phyloP scores from a whole-genome alignment of 2,888 invertebrate species.

The Timema cristinae region DNA sequence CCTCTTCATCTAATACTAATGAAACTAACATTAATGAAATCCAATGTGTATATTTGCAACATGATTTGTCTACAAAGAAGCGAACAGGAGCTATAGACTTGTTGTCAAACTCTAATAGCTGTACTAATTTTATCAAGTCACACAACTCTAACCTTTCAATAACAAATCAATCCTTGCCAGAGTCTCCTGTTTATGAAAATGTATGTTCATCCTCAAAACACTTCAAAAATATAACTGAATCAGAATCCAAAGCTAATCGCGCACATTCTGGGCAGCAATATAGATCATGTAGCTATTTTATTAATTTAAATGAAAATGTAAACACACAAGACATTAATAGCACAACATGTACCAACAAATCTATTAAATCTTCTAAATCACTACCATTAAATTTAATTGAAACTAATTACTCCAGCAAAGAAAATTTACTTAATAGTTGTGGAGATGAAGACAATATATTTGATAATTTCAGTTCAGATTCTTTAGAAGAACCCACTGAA shows the following conservation, averaged over 20 bases:
- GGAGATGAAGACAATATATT: constrained; percentile 41
- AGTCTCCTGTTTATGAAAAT: constrained; percentile 78
- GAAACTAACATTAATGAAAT: no score
- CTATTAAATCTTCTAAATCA: constrained; percentile 43
- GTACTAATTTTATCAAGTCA: no score
- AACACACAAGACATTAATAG: constrained; percentile 21
- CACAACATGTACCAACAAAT: constrained; percentile 30
- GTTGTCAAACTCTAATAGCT: no score
- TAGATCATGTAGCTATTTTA: constrained; percentile 62
- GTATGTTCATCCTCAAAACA: constrained; percentile 27
- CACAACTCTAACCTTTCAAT: constrained; percentile 15
- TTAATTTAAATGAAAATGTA: constrained; percentile 51
- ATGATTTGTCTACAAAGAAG: no score
- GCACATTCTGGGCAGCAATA: constrained; percentile 47
- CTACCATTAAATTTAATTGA: constrained; percentile 42
- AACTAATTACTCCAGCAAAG: constrained; percentile 31
- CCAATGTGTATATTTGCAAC: no score
- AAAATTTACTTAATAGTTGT: constrained; percentile 37
- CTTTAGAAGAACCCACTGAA: constrained; percentile 65
- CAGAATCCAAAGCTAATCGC: constrained; percentile 29
- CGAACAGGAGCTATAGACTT: no score
- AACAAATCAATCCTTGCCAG: constrained; percentile 60
- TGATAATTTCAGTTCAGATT: constrained; percentile 74
- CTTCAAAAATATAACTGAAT: constrained; percentile 28
- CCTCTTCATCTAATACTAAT: no score